These are phyloP conservation scores for Druon quercuslanigerum DNA, from an alignment of 1,140 invertebrate genomes.

Conservation along the genomic window DNA sequence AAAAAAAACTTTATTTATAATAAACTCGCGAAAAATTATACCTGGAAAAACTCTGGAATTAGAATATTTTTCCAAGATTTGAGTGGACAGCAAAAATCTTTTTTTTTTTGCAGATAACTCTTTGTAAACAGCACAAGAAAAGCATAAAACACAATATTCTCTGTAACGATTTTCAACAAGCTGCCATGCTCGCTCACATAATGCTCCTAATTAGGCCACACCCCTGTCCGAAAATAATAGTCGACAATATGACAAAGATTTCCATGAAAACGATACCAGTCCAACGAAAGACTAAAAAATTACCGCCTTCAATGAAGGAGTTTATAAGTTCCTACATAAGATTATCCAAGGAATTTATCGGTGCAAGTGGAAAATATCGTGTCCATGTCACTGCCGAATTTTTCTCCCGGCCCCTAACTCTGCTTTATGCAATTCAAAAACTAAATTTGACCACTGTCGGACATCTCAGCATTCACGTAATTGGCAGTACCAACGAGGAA, in stretches of 20 bases:
- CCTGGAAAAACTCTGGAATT: too few species aligned
- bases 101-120: constrained; percentile 36
- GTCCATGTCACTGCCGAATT: constrained; percentile 44
- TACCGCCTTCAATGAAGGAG: constrained; percentile 48
- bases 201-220: neutral
- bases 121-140: constrained; percentile 50
- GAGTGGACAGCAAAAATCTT: neutral
- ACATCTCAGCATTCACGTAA: constrained; percentile 50
- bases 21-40: too few species aligned
- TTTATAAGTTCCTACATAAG: constrained; percentile 50
- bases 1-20: too few species aligned
- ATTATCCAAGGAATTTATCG: neutral
- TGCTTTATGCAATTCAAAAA: constrained; percentile 52
- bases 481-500: constrained; percentile 54
- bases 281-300: constrained; percentile 31
- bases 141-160: constrained; percentile 39
- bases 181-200: constrained; percentile 5
- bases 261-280: constrained; percentile 40
- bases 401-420: constrained; percentile 56
- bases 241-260: constrained; percentile 15
- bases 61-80: too few species aligned
- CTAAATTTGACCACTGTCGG: constrained; percentile 36
- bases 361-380: constrained; percentile 35
- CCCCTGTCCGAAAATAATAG: neutral
- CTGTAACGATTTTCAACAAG: constrained; percentile 44